phyloP scores from a whole-genome alignment of 2,888 invertebrate genomes.

The Dione juno region DNA sequence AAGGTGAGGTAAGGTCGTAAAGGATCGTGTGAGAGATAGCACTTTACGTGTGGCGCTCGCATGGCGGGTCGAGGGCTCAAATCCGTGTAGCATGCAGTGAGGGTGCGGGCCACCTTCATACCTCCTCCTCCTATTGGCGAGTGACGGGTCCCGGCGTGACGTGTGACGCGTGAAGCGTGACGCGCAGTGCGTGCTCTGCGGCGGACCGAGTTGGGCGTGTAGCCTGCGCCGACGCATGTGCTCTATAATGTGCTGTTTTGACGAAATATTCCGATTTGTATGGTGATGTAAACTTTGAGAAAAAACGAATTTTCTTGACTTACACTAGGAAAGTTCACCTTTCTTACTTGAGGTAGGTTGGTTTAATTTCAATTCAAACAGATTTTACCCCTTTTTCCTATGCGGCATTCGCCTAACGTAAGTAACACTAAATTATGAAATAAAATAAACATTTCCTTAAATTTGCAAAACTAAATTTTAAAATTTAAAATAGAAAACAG shows the following conservation, averaged over 20 bases:
- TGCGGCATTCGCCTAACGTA: too few relatives aligned
- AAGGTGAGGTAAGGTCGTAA: too few relatives aligned
- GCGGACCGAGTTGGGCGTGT: constrained; percentile 26
- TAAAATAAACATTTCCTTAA: too few relatives aligned
- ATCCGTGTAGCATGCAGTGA: not conserved
- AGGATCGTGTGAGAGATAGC: too few relatives aligned
- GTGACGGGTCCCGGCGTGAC: not conserved
- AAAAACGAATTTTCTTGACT: constrained; percentile 13
- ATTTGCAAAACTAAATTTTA: too few relatives aligned
- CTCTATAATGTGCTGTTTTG: not conserved
- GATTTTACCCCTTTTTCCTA: too few relatives aligned
- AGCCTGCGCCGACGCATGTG: constrained; percentile 37
- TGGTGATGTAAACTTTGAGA: constrained; percentile 11
- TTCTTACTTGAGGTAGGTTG: constrained; percentile 7
- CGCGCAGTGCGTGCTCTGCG: constrained; percentile 10
- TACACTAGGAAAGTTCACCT: not conserved
- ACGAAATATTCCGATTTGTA: constrained; percentile 1
- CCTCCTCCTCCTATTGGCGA: not conserved
- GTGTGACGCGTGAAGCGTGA: not conserved
- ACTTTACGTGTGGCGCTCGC: too few relatives aligned
- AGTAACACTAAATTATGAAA: too few relatives aligned
- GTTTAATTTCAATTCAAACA: not conserved
- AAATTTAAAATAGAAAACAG: too few relatives aligned
- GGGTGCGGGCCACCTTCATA: not conserved
- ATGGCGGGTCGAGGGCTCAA: too few relatives aligned